phyloP scores from a whole-genome alignment of 92 coral and sea anemone species.

The Phenganax stokvisi region DNA sequence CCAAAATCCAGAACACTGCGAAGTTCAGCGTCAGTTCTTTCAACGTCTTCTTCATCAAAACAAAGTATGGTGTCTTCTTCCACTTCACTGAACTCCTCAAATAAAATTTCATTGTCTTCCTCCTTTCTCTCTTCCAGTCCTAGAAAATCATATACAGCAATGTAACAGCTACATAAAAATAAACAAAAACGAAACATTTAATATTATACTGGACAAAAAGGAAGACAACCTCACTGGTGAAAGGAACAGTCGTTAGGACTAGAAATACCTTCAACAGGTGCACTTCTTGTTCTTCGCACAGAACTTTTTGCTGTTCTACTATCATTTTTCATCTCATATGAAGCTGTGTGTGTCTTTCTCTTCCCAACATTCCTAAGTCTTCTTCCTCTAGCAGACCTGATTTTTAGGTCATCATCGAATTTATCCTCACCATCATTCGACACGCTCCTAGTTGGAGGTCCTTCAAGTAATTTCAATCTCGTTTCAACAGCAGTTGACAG shows the following conservation, averaged over 20 bases:
- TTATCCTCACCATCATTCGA: not conserved
- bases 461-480: slow-evolving; percentile 36
- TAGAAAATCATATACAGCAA: not conserved
- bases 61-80: slow-evolving; percentile 59
- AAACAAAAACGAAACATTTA: not conserved
- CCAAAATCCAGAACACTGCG: slow-evolving; percentile 74
- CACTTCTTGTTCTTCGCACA: slow-evolving; percentile 31
- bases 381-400: not conserved
- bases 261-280: slow-evolving; percentile 30
- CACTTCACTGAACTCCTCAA: slow-evolving; percentile 56
- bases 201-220: too few relatives aligned
- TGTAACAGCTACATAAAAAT: not conserved
- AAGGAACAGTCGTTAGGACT: too few relatives aligned
- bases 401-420: not conserved
- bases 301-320: not conserved
- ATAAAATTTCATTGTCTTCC: slow-evolving; percentile 46
- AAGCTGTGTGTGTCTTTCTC: slow-evolving; percentile 28
- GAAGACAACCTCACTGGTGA: too few relatives aligned
- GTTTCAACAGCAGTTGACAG: slow-evolving; percentile 58
- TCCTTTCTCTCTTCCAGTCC: slow-evolving; percentile 38
- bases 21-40: slow-evolving; percentile 84
- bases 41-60: slow-evolving; percentile 64
- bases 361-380: slow-evolving; percentile 2
- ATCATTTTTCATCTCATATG: slow-evolving; percentile 1
- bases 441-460: slow-evolving; percentile 21